Evolutionary conservation across 2,797 vertebrate species (phyloP).

Genomic region (Tokudaia tokunoshimensis): DNA sequence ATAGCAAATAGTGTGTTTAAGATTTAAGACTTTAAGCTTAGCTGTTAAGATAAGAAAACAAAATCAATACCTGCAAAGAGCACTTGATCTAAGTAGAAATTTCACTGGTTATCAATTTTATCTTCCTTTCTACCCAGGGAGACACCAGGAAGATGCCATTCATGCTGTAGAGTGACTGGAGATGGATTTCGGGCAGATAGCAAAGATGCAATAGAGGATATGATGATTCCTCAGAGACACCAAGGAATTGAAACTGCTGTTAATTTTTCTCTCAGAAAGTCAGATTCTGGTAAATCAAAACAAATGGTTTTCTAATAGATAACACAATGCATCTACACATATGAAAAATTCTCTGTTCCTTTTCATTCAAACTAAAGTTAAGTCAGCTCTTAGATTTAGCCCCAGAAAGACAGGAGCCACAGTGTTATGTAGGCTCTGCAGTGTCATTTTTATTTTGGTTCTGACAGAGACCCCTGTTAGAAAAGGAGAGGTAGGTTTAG

Average conservation of each 20-base stretch:
- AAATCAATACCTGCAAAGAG: not conserved
- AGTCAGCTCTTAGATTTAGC: not conserved
- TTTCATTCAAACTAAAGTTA: not conserved
- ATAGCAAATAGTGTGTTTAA: constrained; percentile 57
- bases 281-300: not conserved
- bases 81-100: constrained; percentile 29
- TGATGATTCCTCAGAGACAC: not conserved
- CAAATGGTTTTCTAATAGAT: not conserved
- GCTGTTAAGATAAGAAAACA: not conserved
- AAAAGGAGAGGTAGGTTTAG: not conserved
- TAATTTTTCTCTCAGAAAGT: constrained; percentile 29
- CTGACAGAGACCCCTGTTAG: not conserved
- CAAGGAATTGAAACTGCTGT: not conserved
- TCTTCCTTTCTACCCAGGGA: not conserved
- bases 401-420: not conserved
- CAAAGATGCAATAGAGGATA: not conserved
- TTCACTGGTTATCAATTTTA: constrained; percentile 33
- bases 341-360: not conserved
- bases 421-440: not conserved
- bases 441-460: not conserved
- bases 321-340: not conserved
- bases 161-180: not conserved
- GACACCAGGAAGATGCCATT: not conserved
- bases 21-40: constrained; percentile 11
- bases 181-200: not conserved